phyloP scores from a whole-genome alignment of 2,113 vertebrate genomes.

The Pachypanchax playfairii region DNA sequence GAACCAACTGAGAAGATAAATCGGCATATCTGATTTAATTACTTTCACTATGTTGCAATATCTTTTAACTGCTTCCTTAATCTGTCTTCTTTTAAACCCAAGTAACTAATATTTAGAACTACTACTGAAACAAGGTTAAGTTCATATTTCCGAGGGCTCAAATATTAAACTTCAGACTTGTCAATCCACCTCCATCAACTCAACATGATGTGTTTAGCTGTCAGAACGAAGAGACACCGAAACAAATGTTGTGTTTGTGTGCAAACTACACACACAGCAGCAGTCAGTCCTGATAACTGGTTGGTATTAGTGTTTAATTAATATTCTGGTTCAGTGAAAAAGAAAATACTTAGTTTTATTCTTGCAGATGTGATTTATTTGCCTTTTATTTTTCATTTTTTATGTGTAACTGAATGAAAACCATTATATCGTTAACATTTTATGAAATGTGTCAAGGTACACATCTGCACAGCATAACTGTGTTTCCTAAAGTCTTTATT shows the following conservation, averaged over 20 bases:
- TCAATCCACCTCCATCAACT: constrained; percentile 1
- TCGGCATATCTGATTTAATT: too few species aligned
- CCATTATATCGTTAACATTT: too few species aligned
- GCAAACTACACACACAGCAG: neutral
- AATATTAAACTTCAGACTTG: neutral
- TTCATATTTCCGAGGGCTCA: neutral
- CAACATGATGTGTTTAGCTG: constrained; percentile 30
- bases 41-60: too few species aligned
- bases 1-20: neutral
- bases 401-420: too few species aligned
- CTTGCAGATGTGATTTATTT: neutral
- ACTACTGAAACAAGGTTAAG: neutral
- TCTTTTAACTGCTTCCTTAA: neutral
- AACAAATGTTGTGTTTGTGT: constrained; percentile 6
- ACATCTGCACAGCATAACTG: too few species aligned
- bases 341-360: too few species aligned
- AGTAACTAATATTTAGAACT: neutral
- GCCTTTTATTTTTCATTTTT: neutral
- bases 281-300: neutral
- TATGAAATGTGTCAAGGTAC: too few species aligned
- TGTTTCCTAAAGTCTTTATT: too few species aligned
- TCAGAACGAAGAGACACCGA: neutral
- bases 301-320: neutral
- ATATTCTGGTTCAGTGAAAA: too few species aligned
- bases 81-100: neutral